A percentile compares a stretch with the other conserved stretches of the same genome.
phyloP scores from a whole-genome alignment of 2,113 vertebrate species.

The Dicerorhinus sumatrensis region DNA sequence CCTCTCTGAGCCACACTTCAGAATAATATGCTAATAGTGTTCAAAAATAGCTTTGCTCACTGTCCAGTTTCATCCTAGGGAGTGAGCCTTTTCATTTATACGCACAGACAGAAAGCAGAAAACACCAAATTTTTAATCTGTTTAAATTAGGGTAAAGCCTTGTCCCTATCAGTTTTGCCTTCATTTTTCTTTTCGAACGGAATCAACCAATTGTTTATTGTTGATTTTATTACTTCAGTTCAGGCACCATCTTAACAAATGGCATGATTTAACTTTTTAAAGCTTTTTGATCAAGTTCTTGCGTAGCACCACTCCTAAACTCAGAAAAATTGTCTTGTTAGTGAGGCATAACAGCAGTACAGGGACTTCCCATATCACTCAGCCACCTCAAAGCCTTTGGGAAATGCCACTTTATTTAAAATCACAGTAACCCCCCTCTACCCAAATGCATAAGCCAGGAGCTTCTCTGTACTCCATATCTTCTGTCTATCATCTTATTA shows the following conservation, averaged over 20 bases:
- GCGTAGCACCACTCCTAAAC: neutral
- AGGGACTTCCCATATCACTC: neutral
- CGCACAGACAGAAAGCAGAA: neutral
- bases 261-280: slow-evolving; percentile 5
- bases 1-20: neutral
- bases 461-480: neutral
- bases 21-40: neutral
- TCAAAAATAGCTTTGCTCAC: neutral
- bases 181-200: neutral
- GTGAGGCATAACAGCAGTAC: neutral
- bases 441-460: neutral
- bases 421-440: neutral
- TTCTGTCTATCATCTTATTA: neutral
- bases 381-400: neutral
- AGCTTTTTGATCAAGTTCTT: neutral
- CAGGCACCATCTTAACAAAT: neutral
- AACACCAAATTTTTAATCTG: neutral
- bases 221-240: slow-evolving; percentile 10
- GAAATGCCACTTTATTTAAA: neutral
- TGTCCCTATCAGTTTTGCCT: neutral
- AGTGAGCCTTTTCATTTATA: neutral
- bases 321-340: neutral
- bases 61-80: neutral
- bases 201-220: neutral
- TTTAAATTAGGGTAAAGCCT: neutral